phyloP scores from a whole-genome alignment of 2,888 invertebrate species.

The Mythimna loreyi region DNA sequence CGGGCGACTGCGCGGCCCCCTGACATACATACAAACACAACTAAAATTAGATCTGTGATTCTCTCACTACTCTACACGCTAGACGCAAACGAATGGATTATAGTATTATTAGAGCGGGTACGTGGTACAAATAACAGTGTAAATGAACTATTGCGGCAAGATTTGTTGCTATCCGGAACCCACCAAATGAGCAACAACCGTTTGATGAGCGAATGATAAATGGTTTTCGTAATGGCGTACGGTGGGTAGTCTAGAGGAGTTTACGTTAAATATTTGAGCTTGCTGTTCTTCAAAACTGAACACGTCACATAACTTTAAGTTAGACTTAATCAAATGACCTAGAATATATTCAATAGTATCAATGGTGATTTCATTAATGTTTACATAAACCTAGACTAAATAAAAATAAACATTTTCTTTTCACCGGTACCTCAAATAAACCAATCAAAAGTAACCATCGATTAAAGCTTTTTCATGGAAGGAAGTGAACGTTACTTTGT shows the following conservation, averaged over 20 bases:
- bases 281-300: slow-evolving; percentile 26
- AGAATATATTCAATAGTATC: neutral
- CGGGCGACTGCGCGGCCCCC: slow-evolving; percentile 81
- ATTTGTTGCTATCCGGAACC: slow-evolving; percentile 70
- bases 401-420: neutral
- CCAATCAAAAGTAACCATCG: slow-evolving; percentile 34
- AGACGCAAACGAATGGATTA: slow-evolving; percentile 84
- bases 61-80: slow-evolving; percentile 81
- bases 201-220: slow-evolving; percentile 62
- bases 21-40: slow-evolving; percentile 88
- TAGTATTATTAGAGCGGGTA: slow-evolving; percentile 78
- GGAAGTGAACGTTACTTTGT: slow-evolving; percentile 67
- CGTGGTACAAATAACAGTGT: slow-evolving; percentile 75
- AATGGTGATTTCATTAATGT: neutral
- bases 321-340: neutral
- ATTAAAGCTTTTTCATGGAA: slow-evolving; percentile 67
- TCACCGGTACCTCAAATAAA: slow-evolving; percentile 31
- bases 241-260: slow-evolving; percentile 33
- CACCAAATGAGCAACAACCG: slow-evolving; percentile 54
- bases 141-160: slow-evolving; percentile 74
- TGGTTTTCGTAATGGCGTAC: slow-evolving; percentile 42
- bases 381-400: neutral
- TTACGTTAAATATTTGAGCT: slow-evolving; percentile 15
- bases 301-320: no score
- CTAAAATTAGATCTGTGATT: slow-evolving; percentile 87